Evolutionary conservation across 2,797 vertebrate species (phyloP), one percentile per base, ranked within the genome.

Genomic region (Geotrypetes seraphini): DNA sequence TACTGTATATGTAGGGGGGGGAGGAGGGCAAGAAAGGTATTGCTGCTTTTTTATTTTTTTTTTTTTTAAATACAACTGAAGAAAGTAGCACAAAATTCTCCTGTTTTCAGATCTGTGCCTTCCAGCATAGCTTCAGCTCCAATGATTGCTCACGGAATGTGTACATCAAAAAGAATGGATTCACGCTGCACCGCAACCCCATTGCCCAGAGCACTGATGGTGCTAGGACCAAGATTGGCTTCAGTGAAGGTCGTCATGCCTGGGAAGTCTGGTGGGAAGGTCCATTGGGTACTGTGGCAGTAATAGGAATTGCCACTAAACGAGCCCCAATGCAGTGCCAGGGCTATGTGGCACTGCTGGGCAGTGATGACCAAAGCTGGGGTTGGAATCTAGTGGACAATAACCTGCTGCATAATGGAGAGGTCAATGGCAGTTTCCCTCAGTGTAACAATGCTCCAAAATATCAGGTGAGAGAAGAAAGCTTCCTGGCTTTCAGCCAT

Each of bases 181-280:
- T 99, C 76, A 99, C 96, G 6, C 78, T 99, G 47, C 96, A 99
- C 52, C 89, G 96, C 33, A 99, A 99, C 76, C 96, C 96, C 47
- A 97, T 99, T 1, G 96, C 96, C 39, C 96, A 99, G 72, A 99
- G 96, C 75, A 99, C 96, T 0, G 96, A 99, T 2, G 96, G 95
- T 2, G 96, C 96, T 2, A 90, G 96, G 14, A 95, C 88, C 43
- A 97, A 98, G 70, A 95, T 97, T 3, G 96, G 96, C 65, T 98
- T 99, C 60, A 87, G 81, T 1, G 94, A 99, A 75, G 96, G 96
- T 15, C 85, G 96, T 18, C 96, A 99, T 5, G 95, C 95, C 12
- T 99, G 96, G 96, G 96, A 99, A 73, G 92, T 98, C 45, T 99
- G 96, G 96, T 98, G 96, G 96, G 96, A 99, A 36, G 96, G 96